phyloP scores from a whole-genome alignment of 1,140 invertebrate species.

The Atta colombica region DNA sequence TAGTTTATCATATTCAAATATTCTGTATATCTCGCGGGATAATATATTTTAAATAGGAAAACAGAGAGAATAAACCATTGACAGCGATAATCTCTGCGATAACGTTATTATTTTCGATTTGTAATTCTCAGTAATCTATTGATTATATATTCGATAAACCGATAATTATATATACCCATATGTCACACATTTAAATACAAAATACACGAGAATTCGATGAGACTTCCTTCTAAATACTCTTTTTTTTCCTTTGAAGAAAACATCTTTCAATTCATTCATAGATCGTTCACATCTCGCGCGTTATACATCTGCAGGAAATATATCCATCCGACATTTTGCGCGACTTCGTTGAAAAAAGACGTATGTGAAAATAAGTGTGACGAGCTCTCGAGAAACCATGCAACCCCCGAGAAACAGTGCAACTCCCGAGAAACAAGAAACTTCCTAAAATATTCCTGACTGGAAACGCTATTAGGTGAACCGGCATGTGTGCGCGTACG shows the following conservation, averaged over 20 bases:
- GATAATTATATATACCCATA: not conserved
- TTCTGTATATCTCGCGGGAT: not conserved
- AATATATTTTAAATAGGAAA: conserved; percentile 42
- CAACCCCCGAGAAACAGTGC: not conserved
- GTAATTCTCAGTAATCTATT: conserved; percentile 10
- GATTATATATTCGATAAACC: not conserved
- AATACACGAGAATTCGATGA: not conserved
- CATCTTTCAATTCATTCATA: not conserved
- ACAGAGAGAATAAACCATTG: not conserved
- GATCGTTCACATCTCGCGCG: not conserved
- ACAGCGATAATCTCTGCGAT: conserved; percentile 9
- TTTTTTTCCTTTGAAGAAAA: not conserved
- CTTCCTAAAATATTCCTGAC: conserved; percentile 27
- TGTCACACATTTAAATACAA: not conserved
- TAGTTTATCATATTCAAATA: not conserved
- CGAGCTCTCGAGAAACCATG: not conserved
- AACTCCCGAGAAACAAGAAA: conserved; percentile 12
- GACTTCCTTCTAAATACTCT: not conserved
- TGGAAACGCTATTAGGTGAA: conserved; percentile 14
- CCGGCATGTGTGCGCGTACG: conserved; percentile 34
- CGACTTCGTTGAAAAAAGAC: not conserved
- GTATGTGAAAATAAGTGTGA: conserved; percentile 22
- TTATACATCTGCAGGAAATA: not conserved
- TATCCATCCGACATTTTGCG: not conserved
- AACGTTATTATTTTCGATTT: conserved; percentile 16